Evolutionary conservation across 2,797 vertebrate species (phyloP), one percentile per base, ranked within the genome.

Genomic region (Mustela erminea): DNA sequence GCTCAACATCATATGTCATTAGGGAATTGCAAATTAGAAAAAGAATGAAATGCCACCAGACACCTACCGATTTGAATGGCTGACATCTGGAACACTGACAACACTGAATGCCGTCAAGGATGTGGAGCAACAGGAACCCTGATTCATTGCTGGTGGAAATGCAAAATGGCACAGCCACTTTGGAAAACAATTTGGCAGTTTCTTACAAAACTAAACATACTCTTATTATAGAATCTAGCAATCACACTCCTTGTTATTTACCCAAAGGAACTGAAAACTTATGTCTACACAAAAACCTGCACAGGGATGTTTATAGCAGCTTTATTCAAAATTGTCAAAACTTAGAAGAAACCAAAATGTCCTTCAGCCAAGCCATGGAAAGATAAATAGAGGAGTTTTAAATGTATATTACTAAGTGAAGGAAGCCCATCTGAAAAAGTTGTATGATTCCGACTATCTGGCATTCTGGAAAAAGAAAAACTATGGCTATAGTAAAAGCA

Each of bases 321-420:
- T 74, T 88, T 72, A 88, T 88, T 70, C 41, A 81, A 32, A 72
- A 49, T 60, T 72, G 52, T 27, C 77, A 74, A 89, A 94, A 74
- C 54, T n/a, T 64, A 29, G 18, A 83, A 43, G 78, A 68, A 89
- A 83, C 43, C 43, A 94, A 74, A 83, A 64, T 74, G 66, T 43
- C 38, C 58, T 62, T 82, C 46, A 23, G 41, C 60, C 54, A 64
- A 88, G 11, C 7, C 92, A 43, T 54, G 29, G n/a, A 35, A 74
- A 85, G 29, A 72, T 29, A 60, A 60, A 43, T 13, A 54, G 23
- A 46, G 11, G 29, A 80, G 32, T 27, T 82, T 74, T 15, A 83
- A 83, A 64, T 75, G 35, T 49, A 56, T 77, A 35, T 66, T 89
- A 66, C 13, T 75, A 72, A 66, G n/a, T 56, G 58, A 66, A 46